phyloP scores from a whole-genome alignment of 2,888 invertebrate species.

The Eristalinus aeneus region DNA sequence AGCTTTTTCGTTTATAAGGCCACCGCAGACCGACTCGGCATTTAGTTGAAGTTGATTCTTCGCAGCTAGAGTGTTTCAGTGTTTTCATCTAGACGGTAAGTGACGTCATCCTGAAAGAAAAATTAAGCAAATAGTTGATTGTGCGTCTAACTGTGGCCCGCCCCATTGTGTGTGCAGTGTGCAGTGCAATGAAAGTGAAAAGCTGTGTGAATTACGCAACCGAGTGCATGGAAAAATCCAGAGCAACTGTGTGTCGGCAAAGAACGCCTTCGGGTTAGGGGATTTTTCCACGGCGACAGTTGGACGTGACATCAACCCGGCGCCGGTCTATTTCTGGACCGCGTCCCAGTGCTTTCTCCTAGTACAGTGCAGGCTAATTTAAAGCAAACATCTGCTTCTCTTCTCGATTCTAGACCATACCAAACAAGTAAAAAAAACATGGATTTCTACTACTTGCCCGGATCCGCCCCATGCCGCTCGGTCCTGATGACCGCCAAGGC shows the following conservation, averaged over 20 bases:
- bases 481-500: constrained; percentile 85
- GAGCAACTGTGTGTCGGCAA: not conserved
- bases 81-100: constrained; percentile 36
- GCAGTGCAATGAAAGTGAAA: constrained; percentile 14
- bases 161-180: not conserved
- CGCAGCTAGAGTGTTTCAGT: constrained; percentile 33
- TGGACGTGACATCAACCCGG: constrained; percentile 19
- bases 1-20: constrained; percentile 62
- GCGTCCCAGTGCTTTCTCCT: not conserved
- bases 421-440: constrained; percentile 75
- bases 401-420: constrained; percentile 21
- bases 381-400: not conserved
- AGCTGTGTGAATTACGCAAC: not conserved
- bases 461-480: constrained; percentile 85
- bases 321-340: constrained; percentile 30
- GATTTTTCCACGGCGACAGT: not conserved
- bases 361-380: not conserved
- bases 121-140: not conserved
- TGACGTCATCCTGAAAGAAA: constrained; percentile 10
- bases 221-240: not conserved
- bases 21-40: constrained; percentile 2
- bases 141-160: constrained; percentile 5
- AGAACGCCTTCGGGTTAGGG: not conserved
- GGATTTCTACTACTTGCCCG: constrained; percentile 85
- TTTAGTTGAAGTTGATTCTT: constrained; percentile 63